A percentile compares a stretch with the other conserved stretches of the same genome.
These are phyloP conservation scores for Drosophila elegans DNA, from an alignment of 1,140 invertebrate genomes.

Conservation along the genomic window DNA sequence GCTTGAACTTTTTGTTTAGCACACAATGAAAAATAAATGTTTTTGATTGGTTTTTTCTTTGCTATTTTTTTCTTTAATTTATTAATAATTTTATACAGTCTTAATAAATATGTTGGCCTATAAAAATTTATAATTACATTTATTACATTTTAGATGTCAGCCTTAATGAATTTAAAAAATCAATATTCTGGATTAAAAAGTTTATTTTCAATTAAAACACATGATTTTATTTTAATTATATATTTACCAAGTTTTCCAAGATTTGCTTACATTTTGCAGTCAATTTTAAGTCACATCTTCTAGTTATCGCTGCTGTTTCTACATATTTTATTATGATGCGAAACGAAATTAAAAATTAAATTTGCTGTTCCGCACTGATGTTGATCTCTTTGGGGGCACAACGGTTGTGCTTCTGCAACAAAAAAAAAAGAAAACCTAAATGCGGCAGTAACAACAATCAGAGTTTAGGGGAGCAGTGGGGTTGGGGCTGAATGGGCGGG, in stretches of 20 bases:
- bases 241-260: not conserved
- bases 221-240: too few species aligned
- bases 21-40: too few species aligned
- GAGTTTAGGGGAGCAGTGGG: conserved; percentile 8
- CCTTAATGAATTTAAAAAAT: too few species aligned
- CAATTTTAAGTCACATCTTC: not conserved
- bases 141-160: too few species aligned
- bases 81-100: too few species aligned
- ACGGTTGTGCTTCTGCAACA: conserved; percentile 24
- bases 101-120: too few species aligned
- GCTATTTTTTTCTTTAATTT: not conserved
- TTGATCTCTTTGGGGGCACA: conserved; percentile 55
- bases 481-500: not conserved
- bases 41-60: too few species aligned
- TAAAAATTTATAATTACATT: too few species aligned
- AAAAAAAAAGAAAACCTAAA: conserved; percentile 25
- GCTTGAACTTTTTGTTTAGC: not conserved
- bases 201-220: too few species aligned
- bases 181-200: too few species aligned
- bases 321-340: conserved; percentile 67
- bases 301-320: not conserved
- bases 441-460: conserved; percentile 39
- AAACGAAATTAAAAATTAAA: conserved; percentile 79
- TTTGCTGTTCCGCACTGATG: conserved; percentile 55
- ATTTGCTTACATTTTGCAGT: too few species aligned